Evolutionary conservation across 2,888 invertebrate species (phyloP).

Genomic region (Parapristionchus giblindavisi): DNA sequence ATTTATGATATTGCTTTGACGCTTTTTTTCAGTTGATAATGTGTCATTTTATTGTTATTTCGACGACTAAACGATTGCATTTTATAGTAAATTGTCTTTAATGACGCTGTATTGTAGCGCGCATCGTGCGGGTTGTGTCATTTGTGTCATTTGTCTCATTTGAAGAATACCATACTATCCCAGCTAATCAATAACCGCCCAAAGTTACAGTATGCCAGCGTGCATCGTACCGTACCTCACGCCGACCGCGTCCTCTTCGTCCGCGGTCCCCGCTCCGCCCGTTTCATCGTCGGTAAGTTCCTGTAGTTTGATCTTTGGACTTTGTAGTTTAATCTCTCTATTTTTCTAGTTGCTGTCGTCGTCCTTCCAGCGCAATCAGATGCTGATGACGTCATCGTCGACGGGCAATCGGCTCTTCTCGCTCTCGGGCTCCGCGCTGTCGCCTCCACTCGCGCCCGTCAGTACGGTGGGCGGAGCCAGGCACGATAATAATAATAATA

Average conservation of each 20-base stretch:
- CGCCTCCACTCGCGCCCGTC: neutral
- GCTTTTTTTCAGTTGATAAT: neutral
- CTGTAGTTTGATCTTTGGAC: no score
- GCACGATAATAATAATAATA: no score
- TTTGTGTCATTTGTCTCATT: no score
- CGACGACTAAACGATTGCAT: neutral
- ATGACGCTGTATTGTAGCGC: no score
- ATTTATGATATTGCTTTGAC: neutral
- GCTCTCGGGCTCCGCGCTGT: conserved; percentile 10
- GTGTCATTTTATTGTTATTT: neutral
- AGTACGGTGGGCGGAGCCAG: conserved; percentile 25
- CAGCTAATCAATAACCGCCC: neutral
- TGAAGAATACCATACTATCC: no score
- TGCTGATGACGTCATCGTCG: conserved; percentile 24
- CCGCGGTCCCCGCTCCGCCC: neutral
- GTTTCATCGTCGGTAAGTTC: no score
- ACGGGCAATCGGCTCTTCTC: conserved; percentile 35
- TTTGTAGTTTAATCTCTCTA: neutral
- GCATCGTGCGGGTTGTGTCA: no score
- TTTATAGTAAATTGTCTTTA: no score
- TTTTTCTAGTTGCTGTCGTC: neutral
- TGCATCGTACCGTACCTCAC: conserved; percentile 34
- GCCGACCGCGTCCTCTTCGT: neutral
- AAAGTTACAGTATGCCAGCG: conserved; percentile 26
- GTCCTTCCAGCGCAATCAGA: conserved; percentile 18